Evolutionary conservation across 2,113 vertebrate species (phyloP).

Genomic region (Pangasianodon hypophthalmus): DNA sequence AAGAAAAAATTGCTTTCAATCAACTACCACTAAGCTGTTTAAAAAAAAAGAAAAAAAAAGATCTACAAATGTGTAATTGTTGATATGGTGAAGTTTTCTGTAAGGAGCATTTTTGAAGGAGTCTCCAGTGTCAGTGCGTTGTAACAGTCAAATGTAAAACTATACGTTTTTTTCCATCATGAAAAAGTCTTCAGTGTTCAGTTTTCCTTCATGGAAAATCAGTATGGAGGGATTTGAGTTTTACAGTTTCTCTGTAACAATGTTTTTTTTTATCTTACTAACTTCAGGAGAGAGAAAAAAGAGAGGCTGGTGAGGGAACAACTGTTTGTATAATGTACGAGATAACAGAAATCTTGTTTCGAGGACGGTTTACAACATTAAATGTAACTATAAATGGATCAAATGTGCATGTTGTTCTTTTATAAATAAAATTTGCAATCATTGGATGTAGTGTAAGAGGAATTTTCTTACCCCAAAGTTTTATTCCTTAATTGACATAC

Average conservation of each 20-base stretch:
- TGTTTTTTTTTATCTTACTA: no score
- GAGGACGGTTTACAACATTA: not conserved
- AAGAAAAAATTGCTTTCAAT: no score
- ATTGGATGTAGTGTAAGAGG: not conserved
- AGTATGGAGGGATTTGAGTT: not conserved
- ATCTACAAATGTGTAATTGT: not conserved
- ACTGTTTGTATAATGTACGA: not conserved
- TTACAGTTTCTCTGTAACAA: not conserved
- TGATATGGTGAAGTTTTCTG: not conserved
- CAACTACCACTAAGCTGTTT: no score
- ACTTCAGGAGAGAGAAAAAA: not conserved
- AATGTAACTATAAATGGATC: not conserved
- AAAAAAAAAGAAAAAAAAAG: no score
- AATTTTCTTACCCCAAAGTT: not conserved
- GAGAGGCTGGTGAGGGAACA: not conserved
- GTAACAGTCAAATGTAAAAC: no score
- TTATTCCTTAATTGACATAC: not conserved
- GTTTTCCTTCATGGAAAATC: no score
- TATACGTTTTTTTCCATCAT: not conserved
- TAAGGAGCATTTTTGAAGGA: not conserved
- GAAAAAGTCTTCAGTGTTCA: no score
- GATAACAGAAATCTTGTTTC: not conserved
- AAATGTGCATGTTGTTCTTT: not conserved
- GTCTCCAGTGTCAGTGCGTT: not conserved
- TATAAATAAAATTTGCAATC: no score